Evolutionary conservation across 2,113 vertebrate species (phyloP).

Genomic region (Neolamprologus sp.): DNA sequence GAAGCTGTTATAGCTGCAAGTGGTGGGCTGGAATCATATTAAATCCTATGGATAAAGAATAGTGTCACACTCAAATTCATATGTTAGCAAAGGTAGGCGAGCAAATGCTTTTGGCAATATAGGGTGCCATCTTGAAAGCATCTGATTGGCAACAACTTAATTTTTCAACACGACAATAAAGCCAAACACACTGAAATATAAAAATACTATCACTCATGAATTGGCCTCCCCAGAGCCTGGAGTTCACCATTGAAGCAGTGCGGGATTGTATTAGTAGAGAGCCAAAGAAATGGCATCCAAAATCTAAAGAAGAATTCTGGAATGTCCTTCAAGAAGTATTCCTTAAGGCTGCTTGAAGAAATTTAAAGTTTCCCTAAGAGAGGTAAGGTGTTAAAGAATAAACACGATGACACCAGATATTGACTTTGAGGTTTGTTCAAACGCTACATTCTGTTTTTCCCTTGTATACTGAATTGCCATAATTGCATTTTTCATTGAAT

Average conservation of each 20-base stretch:
- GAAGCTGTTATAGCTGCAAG: neutral
- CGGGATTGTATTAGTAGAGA: rapidly evolving
- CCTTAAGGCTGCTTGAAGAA: neutral
- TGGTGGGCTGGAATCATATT: neutral
- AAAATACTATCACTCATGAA: neutral
- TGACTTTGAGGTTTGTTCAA: neutral
- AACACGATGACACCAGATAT: neutral
- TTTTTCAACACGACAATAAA: neutral
- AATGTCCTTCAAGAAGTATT: neutral
- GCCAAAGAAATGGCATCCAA: neutral
- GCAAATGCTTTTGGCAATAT: neutral
- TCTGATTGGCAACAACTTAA: neutral
- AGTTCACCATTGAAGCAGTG: neutral
- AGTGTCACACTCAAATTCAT: rapidly evolving
- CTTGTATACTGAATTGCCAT: neutral
- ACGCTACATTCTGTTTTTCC: rapidly evolving
- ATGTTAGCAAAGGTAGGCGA: neutral
- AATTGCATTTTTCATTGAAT: neutral
- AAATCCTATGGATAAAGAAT: neutral
- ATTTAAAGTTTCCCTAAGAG: neutral
- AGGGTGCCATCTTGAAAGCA: neutral
- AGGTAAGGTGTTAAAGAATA: neutral
- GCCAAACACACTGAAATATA: neutral
- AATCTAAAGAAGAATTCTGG: neutral
- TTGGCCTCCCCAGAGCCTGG: neutral